Base-by-base conservation (phyloP, 92 coral and sea anemone species). In the Palythoa grandiflora region DNA sequence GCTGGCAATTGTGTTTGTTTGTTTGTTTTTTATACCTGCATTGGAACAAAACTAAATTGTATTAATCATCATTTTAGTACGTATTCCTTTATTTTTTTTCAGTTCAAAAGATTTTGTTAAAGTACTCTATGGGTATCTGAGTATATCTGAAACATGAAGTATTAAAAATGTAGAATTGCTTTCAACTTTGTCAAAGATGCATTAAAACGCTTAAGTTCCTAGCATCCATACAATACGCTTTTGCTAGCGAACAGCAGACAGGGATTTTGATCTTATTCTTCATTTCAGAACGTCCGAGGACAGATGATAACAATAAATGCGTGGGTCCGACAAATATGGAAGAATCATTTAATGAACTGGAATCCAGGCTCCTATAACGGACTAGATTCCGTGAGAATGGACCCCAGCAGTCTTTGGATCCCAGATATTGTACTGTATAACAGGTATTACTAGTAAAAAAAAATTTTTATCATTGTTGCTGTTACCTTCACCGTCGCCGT, bases 291-390 rank as follows among this genome's bases (percentile, higher is more conserved):
- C 48, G 92, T 89, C 84, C 95, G 96, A 48, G 92, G 95, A 72
- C 98, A 96, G 90, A 92, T 92, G 84, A 84, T 96, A 77, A 94
- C 93, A 52, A 93, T 96, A 8, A 96, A 94, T 73, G 97, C 91
- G 2, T 96, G 98, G 98, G 92, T 96, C 14, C 89, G 98, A 66
- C 98, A 96, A 92, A 95, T 94, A 79, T 96, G 98, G 98, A 94
- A 83, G 60, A 96, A 96, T 71, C 93, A 91, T 55, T 88, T 93
- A 3, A 83, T 96, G 35, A 87, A 90, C 1, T 96, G 98, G 98
- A 93, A 91, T 51, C 89, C 92, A 10, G 76, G 80, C 15, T 71
- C 86, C 13, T 92, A 90, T 85, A 68, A 89, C 55, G 95, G 96
- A n/a, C 85, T 96, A 51, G 87, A 78, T 73, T 80, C 81, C 60